These are phyloP conservation scores for Siniperca undulata DNA, from an alignment of 2,797 vertebrate species.

Conservation along the genomic window DNA sequence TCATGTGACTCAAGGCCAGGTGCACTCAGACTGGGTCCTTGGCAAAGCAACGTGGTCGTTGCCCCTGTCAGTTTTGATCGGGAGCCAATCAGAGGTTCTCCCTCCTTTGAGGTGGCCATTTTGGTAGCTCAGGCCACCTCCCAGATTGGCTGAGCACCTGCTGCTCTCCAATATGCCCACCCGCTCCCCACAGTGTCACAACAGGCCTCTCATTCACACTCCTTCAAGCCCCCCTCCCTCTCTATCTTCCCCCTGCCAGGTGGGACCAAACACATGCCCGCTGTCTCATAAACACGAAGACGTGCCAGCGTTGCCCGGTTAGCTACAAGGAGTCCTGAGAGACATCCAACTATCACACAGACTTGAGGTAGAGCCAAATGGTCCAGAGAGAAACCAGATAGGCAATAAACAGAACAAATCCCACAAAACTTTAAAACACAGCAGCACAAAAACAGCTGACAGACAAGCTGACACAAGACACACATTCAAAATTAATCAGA, in stretches of 20 bases:
- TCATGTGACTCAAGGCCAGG: conserved; percentile 80
- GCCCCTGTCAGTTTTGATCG: conserved; percentile 73
- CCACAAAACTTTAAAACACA: conserved; percentile 46
- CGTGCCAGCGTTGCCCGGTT: conserved; percentile 74
- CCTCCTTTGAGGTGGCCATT: conserved; percentile 62
- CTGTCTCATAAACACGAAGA: conserved; percentile 78
- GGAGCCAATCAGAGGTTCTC: conserved; percentile 76
- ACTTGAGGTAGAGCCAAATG: conserved; percentile 49
- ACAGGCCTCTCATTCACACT: conserved; percentile 82
- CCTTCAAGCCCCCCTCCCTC: conserved; percentile 42
- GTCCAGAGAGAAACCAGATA: conserved; percentile 55
- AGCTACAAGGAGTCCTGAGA: conserved; percentile 66
- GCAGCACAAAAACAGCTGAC: conserved; percentile 44
- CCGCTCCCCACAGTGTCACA: conserved; percentile 77
- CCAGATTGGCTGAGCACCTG: conserved; percentile 81
- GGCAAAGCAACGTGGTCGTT: conserved; percentile 69
- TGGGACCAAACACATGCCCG: conserved; percentile 84
- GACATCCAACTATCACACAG: conserved; percentile 65
- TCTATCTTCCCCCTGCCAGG: conserved; percentile 78
- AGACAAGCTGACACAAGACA: conserved; percentile 20
- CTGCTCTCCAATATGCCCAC: conserved; percentile 86
- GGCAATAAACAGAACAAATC: conserved; percentile 58
- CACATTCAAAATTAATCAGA: conserved; percentile 41
- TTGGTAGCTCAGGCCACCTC: conserved; percentile 69
- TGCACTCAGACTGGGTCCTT: conserved; percentile 77